These are phyloP conservation scores for Ictidomys tridecemlineatus DNA, from an alignment of 2,113 vertebrate species.

Conservation along the genomic window DNA sequence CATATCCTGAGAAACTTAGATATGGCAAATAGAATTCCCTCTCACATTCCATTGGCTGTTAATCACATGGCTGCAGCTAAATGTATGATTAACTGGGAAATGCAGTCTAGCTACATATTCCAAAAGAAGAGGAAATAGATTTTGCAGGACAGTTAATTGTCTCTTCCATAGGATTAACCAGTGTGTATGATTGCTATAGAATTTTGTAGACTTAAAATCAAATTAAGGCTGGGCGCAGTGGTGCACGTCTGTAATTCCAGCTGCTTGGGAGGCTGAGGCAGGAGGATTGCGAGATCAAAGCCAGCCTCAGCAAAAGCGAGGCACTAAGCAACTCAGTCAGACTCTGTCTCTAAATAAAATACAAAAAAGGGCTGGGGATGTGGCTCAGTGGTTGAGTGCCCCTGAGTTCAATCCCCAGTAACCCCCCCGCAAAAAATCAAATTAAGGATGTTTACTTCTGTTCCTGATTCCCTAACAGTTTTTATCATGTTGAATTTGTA, in stretches of 20 bases:
- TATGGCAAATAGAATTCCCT: background rate
- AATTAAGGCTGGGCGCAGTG: background rate
- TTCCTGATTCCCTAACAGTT: background rate
- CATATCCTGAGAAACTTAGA: background rate
- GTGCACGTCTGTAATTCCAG: too few relatives aligned
- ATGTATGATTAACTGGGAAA: background rate
- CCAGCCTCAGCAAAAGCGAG: too few relatives aligned
- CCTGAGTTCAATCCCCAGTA: too few relatives aligned
- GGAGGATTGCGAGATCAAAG: too few relatives aligned
- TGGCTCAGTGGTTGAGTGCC: too few relatives aligned
- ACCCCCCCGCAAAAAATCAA: background rate
- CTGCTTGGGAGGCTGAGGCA: too few relatives aligned
- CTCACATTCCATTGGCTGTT: background rate
- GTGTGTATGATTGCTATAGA: background rate
- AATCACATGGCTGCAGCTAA: background rate
- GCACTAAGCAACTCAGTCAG: too few relatives aligned
- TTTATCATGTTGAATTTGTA: background rate
- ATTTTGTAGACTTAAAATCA: background rate
- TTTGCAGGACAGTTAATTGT: background rate
- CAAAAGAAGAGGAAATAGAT: background rate
- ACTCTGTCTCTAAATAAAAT: too few relatives aligned
- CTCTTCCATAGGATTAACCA: background rate
- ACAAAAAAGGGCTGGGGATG: too few relatives aligned
- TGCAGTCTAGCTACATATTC: background rate
- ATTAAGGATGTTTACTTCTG: background rate